Base-by-base conservation (phyloP, 2,797 vertebrate species). In the Odontamblyopus rebecca region DNA sequence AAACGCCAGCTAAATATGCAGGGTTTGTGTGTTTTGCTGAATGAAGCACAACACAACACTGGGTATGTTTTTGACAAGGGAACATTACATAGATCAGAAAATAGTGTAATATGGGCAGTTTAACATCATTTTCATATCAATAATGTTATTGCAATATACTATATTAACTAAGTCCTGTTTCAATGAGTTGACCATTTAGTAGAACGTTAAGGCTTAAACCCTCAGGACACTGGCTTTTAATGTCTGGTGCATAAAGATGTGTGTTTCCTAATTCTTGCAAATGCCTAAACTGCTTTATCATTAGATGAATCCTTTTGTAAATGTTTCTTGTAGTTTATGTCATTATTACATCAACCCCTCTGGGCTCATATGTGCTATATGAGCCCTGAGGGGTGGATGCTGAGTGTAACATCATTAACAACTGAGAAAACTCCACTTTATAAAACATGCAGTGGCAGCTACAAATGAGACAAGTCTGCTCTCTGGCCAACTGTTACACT, bases 281-380 rank as follows among this genome's bases (percentile, higher is more conserved):
- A n/a, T 53, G 16, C 51, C 0, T 53, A 53, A 5, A 53, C n/a
- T 18, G 2, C 30, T 18, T 61, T 61, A 30, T 32, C 29, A 35
- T 62, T 8, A 19, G 7, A 32, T 62, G 7, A 19, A 62, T 62
- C 18, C 7, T 50, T 27, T 50, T 27, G 6, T 29, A 18, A 8
- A 8, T 48, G 13, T 3, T 7, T 7, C 6, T 66, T 19, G n/a
- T 13, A 11, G 35, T 50, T 27, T 51, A 54, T 67, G 64, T 65
- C 27, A 48, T 62, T n/a, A 23, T 56, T 75, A 53, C 54, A 73
- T 66, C 63, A 62, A 68, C 61, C 27, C 82, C 69, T 79, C 62
- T 54, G 78, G 79, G 68, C 80, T 72, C 70, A 77, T 79, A 68
- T 77, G 61, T 38, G 69, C 54, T 61, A 72, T 62, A 75, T 44